Percentiles rank a stretch among this genome's conserved stretches.
Evolutionary conservation across 2,113 vertebrate genomes (phyloP).

Genomic region (Poicephalus meyeri): DNA sequence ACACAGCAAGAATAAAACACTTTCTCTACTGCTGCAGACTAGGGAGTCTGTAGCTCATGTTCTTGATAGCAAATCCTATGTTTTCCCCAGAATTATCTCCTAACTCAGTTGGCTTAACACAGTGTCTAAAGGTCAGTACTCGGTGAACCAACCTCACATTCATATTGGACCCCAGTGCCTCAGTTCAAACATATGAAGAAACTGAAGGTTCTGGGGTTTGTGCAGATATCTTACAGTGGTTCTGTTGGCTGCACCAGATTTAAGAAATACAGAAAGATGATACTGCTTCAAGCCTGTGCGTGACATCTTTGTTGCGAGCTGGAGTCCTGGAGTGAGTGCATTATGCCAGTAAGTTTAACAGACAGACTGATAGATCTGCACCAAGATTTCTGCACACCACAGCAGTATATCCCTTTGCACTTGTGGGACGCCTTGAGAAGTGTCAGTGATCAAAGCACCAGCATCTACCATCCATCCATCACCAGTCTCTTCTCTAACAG

Average conservation of each 20-base stretch:
- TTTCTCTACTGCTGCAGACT: neutral
- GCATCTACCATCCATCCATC: neutral
- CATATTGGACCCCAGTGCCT: neutral
- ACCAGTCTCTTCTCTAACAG: neutral
- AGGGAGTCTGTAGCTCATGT: neutral
- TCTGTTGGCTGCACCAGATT: neutral
- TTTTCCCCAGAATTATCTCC: neutral
- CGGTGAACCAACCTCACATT: rapidly evolving
- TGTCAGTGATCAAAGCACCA: neutral
- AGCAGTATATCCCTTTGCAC: neutral
- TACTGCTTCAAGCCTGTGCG: neutral
- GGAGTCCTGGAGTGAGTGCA: neutral
- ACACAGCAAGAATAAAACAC: neutral
- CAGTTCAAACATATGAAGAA: neutral
- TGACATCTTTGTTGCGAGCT: neutral
- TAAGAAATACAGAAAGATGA: neutral
- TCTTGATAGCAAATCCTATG: neutral
- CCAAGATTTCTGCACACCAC: neutral
- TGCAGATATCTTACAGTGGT: neutral
- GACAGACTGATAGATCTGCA: neutral
- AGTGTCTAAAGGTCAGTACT: neutral
- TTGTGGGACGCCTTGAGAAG: neutral
- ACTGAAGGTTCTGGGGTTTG: neutral
- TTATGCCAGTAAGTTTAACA: neutral
- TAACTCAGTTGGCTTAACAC: neutral